Conservation (phyloP, 2,113 vertebrate genomes). For the Anhinga anhinga region DNA sequence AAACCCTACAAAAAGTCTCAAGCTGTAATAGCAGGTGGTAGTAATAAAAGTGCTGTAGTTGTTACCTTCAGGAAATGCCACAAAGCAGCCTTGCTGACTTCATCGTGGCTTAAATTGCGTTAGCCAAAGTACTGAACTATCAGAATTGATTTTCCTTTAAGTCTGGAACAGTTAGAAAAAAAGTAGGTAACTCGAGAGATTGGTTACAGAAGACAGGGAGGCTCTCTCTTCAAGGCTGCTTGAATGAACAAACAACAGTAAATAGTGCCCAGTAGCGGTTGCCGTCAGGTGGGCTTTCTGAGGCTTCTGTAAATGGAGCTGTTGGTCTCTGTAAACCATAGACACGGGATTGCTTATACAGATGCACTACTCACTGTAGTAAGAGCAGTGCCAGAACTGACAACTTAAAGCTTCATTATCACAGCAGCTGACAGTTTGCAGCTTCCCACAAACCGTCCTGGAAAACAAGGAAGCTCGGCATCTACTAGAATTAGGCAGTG, state of each 20-base stretch:
- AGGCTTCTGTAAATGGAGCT: neutral
- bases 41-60: constrained; percentile 2
- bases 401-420: constrained; percentile 42
- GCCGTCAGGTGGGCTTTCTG: neutral
- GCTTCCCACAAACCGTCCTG: constrained; percentile 45
- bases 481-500: neutral
- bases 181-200: neutral
- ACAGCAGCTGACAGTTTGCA: constrained; percentile 52
- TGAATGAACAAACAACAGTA: neutral
- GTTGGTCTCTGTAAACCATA: neutral
- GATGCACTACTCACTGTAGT: constrained; percentile 28
- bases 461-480: neutral
- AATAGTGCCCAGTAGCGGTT: neutral
- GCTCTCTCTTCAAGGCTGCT: neutral
- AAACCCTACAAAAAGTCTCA: neutral
- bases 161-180: neutral
- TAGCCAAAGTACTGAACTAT: constrained; percentile 26
- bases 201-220: neutral
- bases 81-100: neutral
- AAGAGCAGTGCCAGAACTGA: constrained; percentile 35
- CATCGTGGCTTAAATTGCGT: neutral
- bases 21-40: neutral
- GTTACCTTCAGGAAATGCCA: constrained; percentile 23
- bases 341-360: neutral
- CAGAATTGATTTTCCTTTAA: constrained; percentile 17